Conservation (phyloP, 1,140 invertebrate genomes). For the Sminthurides bifidus region DNA sequence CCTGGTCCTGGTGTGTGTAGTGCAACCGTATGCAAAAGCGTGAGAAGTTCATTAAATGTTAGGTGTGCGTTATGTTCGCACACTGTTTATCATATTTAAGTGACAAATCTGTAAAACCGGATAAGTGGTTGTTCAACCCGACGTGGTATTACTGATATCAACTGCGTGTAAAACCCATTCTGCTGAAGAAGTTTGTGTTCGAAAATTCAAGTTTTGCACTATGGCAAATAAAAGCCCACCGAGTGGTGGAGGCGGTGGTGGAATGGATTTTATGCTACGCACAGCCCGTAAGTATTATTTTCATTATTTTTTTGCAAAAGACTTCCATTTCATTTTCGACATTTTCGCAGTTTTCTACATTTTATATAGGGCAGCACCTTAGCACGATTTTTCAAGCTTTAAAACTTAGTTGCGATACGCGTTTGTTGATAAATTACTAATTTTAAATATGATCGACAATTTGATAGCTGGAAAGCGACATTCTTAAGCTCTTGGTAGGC, state of each 20-base stretch:
- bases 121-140: background rate
- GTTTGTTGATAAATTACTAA: background rate
- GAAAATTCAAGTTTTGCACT: background rate
- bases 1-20: too few species aligned
- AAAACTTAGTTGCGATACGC: background rate
- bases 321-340: too few species aligned
- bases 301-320: too few species aligned
- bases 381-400: too few species aligned
- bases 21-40: too few species aligned
- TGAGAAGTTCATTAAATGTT: too few species aligned
- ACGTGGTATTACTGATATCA: background rate
- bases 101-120: background rate
- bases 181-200: background rate
- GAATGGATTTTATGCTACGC: slow-evolving; percentile 3
- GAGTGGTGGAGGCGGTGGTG: background rate
- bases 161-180: background rate
- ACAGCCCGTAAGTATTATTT: slow-evolving; percentile 2
- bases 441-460: background rate
- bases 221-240: background rate
- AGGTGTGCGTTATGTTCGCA: too few species aligned
- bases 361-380: background rate
- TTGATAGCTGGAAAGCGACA: too few species aligned
- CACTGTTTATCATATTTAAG: background rate
- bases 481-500: too few species aligned
- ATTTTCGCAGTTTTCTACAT: background rate